These are phyloP conservation scores for Chroicocephalus ridibundus DNA, from an alignment of 2,113 vertebrate species.

Conservation along the genomic window DNA sequence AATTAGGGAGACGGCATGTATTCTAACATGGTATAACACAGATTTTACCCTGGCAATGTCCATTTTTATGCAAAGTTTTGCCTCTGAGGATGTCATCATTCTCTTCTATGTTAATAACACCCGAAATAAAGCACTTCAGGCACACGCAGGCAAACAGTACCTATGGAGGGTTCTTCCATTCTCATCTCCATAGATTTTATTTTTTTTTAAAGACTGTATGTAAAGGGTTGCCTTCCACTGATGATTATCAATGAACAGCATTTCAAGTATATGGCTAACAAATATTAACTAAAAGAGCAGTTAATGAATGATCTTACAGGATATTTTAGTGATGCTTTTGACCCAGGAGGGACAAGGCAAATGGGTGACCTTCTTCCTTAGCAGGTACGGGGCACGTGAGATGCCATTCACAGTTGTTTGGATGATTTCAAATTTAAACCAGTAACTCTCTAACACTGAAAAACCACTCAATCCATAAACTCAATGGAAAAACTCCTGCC, in stretches of 20 bases:
- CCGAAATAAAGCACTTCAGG: not conserved
- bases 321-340: not conserved
- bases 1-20: not conserved
- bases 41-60: not conserved
- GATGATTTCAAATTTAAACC: not conserved
- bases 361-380: not conserved
- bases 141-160: not conserved
- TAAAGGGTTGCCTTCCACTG: not conserved
- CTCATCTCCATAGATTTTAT: no score
- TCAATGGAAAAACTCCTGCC: not conserved
- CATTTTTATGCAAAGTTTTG: not conserved
- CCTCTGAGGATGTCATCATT: not conserved
- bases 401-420: not conserved
- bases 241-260: not conserved
- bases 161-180: not conserved
- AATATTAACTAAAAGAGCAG: not conserved
- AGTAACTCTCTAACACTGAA: not conserved
- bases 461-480: not conserved
- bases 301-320: not conserved
- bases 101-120: not conserved
- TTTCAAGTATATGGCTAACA: not conserved
- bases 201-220: not conserved
- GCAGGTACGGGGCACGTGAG: rapidly evolving
- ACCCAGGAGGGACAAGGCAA: not conserved
- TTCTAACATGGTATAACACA: not conserved